Evolutionary conservation across 2,888 invertebrate genomes (phyloP), one percentile per base, ranked within the genome.

Genomic region (Cerceris rybyensis): DNA sequence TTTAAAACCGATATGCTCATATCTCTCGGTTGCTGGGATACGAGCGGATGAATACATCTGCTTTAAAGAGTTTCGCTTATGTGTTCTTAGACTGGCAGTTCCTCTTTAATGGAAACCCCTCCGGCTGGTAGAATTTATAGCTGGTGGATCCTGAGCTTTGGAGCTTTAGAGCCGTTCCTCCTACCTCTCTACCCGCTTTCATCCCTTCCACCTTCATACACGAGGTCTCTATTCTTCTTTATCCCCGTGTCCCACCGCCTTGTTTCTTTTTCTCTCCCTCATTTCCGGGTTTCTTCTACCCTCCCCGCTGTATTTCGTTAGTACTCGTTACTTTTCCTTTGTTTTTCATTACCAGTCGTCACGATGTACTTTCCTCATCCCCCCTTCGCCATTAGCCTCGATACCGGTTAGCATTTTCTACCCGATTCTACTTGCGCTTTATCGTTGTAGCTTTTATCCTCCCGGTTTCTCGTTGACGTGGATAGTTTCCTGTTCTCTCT

Each of bases 1-100:
- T 85, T 86, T 82, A 86, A 86, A 63, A 50, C 16, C 16, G 73
- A 86, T 87, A 87, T 84, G 82, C 68, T 43, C 83, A 86, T 87
- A 87, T 87, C 87, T 76, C 78, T 11, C 6, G 59, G 17, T 4
- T 52, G 41, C 46, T 65, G 57, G 57, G 52, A 46, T 52, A 39
- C 66, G 46, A 42, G 39, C 28, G 66, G 28, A 76, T 60, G 55
- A 57, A 28, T 17, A 42, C 7, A 64, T 86, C 80, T 66, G 54
- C 88, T 88, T 88, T 86, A 88, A 87, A 74, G 59, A 74, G 61
- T 76, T 70, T 55, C 70, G 65, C 70, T 68, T 78, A 81, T 75
- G 77, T 78, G 78, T 68, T 43, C 61, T 57, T 49, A 16, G 57
- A 57, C 7, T 50, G 68, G 49, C 17, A 70, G 71, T 41, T 84